Base-by-base conservation (phyloP, 64 coral and sea anemone genomes). In the Acropora tenuis region DNA sequence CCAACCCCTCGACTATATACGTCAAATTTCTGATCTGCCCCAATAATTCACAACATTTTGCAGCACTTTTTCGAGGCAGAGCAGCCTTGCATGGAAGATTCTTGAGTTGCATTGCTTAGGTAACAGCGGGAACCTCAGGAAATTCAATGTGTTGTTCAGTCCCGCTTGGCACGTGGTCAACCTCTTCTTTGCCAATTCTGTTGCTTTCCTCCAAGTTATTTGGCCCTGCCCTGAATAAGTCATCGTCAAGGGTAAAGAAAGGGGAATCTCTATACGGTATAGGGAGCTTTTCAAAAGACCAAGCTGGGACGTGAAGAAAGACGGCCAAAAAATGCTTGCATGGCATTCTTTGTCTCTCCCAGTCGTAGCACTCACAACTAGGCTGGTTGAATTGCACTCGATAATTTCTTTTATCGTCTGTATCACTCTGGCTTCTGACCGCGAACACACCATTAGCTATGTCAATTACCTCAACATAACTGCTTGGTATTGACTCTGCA, bases 321-420 rank as follows among this genome's bases (percentile, higher is more conserved):
- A 92, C 83, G 69, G 90, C 90, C n/a, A 80, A 86, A n/a, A 92
- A 92, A 57, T 92, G 82, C 47, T 92, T 92, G 82, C 90, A 86
- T 46, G 90, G 86, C 9, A 77, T 43, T 18, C 86, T 17, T 2
- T 76, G 65, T 61, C 84, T 92, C 41, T 86, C 73, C 90, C 74
- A 92, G 83, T 80, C 83, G 41, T 49, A 69, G 8, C 73, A 88
- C 49, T 88, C 73, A 77, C 72, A 88, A 12, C 86, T 53, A 1
- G 67, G 84, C n/a, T 87, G 84, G 8, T 76, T 49, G 68, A 90
- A 90, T 48, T 41, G 8, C 2, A 83, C 42, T 76, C 48, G 50
- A 44, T 83, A 73, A 19, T n/a, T 65, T 3, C 15, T 12, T 15
- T 89, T 86, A 6, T 82, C 80, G 13, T 82, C 80, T 3, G 15